phyloP scores from a whole-genome alignment of 2,888 invertebrate genomes.

The Dolichomitus sp. region DNA sequence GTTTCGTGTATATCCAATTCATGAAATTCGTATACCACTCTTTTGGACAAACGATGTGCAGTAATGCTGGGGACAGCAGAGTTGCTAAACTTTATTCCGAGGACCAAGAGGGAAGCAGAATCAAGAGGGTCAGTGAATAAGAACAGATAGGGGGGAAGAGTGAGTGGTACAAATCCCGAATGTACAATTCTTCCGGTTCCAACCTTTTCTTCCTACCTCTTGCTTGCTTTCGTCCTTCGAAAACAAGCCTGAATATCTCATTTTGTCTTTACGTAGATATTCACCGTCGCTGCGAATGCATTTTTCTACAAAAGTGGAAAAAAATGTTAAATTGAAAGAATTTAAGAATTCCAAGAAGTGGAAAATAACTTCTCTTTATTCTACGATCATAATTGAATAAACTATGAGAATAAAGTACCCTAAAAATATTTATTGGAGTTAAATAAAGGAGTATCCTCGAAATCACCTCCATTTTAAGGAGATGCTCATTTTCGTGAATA shows the following conservation, averaged over 20 bases:
- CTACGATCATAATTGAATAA: not conserved
- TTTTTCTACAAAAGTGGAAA: not conserved
- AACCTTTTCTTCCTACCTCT: slow-evolving; percentile 20
- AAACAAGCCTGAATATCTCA: slow-evolving; percentile 18
- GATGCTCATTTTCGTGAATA: not conserved
- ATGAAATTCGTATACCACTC: slow-evolving; percentile 41
- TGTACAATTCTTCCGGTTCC: slow-evolving; percentile 29
- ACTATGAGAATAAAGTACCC: not conserved
- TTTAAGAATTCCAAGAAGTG: not conserved
- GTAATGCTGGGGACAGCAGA: slow-evolving; percentile 20
- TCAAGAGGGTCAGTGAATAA: slow-evolving; percentile 14
- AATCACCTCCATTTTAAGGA: not conserved
- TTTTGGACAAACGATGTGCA: slow-evolving; percentile 14
- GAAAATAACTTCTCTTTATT: not conserved
- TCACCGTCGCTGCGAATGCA: not conserved
- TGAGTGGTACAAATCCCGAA: slow-evolving; percentile 45
- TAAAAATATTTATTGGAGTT: not conserved
- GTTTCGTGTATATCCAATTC: slow-evolving; percentile 42
- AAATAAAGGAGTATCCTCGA: not conserved
- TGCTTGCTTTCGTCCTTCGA: not conserved
- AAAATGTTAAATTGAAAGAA: not conserved
- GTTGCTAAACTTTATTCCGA: slow-evolving; percentile 12
- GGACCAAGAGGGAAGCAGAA: not conserved
- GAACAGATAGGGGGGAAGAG: slow-evolving; percentile 8
- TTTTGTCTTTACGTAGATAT: slow-evolving; percentile 1